phyloP scores from a whole-genome alignment of 2,797 vertebrate genomes.

The Sebastes nivosus region DNA sequence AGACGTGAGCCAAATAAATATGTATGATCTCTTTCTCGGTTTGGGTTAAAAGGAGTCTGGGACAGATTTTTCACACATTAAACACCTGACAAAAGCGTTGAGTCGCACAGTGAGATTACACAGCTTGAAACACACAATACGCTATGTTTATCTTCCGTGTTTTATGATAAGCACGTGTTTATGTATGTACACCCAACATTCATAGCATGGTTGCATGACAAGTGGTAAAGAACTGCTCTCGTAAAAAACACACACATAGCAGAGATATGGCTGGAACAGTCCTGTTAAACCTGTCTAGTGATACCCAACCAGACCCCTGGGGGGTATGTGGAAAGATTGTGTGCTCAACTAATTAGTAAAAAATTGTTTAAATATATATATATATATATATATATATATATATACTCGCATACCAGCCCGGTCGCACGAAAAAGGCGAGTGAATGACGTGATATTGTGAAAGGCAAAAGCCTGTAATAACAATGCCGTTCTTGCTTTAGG shows the following conservation, averaged over 20 bases:
- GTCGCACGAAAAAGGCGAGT: no score
- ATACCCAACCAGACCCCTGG: not conserved
- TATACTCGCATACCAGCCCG: no score
- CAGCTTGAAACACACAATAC: not conserved
- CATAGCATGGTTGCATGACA: not conserved
- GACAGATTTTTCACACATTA: slow-evolving; percentile 17
- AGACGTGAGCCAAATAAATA: slow-evolving; percentile 37
- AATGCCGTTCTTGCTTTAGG: no score
- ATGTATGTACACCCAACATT: not conserved
- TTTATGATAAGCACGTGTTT: not conserved
- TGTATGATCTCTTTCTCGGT: slow-evolving; percentile 23
- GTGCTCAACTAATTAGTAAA: not conserved
- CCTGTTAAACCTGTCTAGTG: not conserved
- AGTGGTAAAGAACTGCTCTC: not conserved
- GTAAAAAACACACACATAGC: not conserved
- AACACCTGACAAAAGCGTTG: slow-evolving; percentile 20
- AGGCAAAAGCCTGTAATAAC: no score
- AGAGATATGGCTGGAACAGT: not conserved
- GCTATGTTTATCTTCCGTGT: slow-evolving; percentile 6
- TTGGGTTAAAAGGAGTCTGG: slow-evolving; percentile 17
- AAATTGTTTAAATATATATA: not conserved
- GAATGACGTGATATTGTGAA: no score
- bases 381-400: not conserved
- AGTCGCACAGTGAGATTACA: slow-evolving; percentile 5
- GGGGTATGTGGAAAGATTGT: not conserved